Conservation (phyloP, 2,113 vertebrate species). For the Xenopus borealis region DNA sequence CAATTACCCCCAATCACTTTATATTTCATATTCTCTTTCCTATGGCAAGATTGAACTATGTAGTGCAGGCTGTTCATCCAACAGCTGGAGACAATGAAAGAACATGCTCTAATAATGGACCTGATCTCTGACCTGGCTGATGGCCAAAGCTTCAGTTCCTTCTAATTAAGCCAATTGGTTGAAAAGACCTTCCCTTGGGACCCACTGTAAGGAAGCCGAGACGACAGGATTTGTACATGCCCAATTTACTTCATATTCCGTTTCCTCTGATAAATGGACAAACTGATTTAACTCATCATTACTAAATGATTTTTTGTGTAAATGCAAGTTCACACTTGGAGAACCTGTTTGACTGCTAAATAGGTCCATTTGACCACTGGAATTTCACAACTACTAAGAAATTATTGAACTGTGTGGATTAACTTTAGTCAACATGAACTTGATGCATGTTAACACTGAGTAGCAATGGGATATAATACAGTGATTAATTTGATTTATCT, state of each 20-base stretch:
- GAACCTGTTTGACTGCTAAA: too few relatives aligned
- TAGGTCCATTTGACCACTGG: too few relatives aligned
- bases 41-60: neutral
- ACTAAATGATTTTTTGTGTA: neutral
- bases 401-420: too few relatives aligned
- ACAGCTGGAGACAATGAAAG: slow-evolving; percentile 3
- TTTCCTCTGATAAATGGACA: slow-evolving; percentile 8
- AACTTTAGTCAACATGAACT: too few relatives aligned
- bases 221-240: neutral
- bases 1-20: too few relatives aligned
- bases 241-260: neutral
- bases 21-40: neutral
- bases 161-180: slow-evolving; percentile 2
- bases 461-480: too few relatives aligned
- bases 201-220: neutral
- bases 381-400: too few relatives aligned
- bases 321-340: too few relatives aligned
- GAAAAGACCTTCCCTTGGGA: neutral
- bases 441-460: too few relatives aligned
- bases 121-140: slow-evolving; percentile 17
- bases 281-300: neutral
- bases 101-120: neutral
- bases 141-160: slow-evolving; percentile 1
- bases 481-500: too few relatives aligned
- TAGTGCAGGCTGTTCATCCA: neutral